phyloP scores from a whole-genome alignment of 2,888 invertebrate species.

The Litoditis marina region DNA sequence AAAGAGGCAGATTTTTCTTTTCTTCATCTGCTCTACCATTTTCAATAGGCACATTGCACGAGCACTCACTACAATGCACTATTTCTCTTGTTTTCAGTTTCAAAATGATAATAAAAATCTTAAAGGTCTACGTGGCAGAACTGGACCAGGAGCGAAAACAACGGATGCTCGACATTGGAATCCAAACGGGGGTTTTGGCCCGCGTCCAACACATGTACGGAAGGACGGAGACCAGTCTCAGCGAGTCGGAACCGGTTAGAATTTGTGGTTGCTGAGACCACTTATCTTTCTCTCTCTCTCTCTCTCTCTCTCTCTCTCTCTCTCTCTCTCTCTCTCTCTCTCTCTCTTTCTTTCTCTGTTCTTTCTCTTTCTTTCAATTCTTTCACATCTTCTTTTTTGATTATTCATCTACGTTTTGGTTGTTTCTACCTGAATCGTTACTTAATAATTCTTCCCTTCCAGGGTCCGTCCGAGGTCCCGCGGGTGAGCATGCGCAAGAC shows the following conservation, averaged over 20 bases:
- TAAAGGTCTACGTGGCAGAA: constrained; percentile 41
- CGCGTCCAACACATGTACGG: constrained; percentile 50
- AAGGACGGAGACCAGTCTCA: constrained; percentile 4
- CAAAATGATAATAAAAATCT: not conserved
- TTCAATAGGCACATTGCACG: too few relatives aligned
- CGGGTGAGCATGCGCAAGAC: constrained; percentile 13
- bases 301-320: too few relatives aligned
- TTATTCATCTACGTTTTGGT: not conserved
- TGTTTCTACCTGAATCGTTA: not conserved
- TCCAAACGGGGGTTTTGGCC: constrained; percentile 50
- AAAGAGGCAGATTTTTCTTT: too few relatives aligned
- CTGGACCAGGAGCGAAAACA: constrained; percentile 35
- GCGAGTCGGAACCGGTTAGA: not conserved
- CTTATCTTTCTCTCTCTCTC: too few relatives aligned
- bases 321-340: too few relatives aligned
- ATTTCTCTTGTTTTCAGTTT: not conserved
- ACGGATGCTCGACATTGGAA: constrained; percentile 49
- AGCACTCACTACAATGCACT: too few relatives aligned
- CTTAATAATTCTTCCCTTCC: not conserved
- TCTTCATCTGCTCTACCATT: too few relatives aligned
- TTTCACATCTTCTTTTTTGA: too few relatives aligned
- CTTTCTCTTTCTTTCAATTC: too few relatives aligned
- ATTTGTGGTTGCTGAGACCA: too few relatives aligned
- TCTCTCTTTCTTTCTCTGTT: too few relatives aligned
- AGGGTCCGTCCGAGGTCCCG: not conserved